Percentiles rank a stretch among this genome's conserved stretches.
Conservation (phyloP, 2,113 vertebrate genomes). For the Coracopsis vasa region DNA sequence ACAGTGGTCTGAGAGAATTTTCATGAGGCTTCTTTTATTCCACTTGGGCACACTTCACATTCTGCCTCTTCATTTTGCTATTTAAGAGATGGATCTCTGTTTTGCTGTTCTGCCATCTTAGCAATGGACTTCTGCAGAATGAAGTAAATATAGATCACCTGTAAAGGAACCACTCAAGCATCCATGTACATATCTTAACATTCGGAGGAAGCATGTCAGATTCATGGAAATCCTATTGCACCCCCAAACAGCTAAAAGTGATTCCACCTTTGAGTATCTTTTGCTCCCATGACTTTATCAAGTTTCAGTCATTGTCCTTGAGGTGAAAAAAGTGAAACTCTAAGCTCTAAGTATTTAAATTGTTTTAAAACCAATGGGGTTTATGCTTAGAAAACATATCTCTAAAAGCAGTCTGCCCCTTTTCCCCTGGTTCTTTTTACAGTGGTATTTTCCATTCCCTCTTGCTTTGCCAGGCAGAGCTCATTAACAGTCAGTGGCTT, state of each 20-base stretch:
- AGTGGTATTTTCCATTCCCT: slow-evolving; percentile 23
- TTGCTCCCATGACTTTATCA: neutral
- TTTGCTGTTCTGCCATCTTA: neutral
- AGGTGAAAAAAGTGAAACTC: neutral
- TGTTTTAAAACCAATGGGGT: neutral
- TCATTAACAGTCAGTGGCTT: slow-evolving; percentile 8
- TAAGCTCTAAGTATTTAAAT: neutral
- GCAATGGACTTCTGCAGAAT: neutral
- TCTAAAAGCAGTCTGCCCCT: neutral
- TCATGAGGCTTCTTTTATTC: neutral
- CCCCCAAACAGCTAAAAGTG: neutral
- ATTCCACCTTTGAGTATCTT: neutral
- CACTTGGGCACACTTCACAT: neutral
- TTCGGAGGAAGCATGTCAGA: neutral
- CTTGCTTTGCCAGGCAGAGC: neutral
- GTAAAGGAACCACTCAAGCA: neutral
- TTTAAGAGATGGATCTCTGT: neutral
- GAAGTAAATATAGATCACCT: neutral
- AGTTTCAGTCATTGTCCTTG: neutral
- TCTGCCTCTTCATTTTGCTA: neutral
- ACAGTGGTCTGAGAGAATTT: neutral
- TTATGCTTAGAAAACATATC: neutral
- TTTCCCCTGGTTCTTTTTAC: neutral
- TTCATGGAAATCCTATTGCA: neutral
- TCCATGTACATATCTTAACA: neutral